Conservation (phyloP, 2,113 vertebrate species). For the Phoxinus phoxinus region DNA sequence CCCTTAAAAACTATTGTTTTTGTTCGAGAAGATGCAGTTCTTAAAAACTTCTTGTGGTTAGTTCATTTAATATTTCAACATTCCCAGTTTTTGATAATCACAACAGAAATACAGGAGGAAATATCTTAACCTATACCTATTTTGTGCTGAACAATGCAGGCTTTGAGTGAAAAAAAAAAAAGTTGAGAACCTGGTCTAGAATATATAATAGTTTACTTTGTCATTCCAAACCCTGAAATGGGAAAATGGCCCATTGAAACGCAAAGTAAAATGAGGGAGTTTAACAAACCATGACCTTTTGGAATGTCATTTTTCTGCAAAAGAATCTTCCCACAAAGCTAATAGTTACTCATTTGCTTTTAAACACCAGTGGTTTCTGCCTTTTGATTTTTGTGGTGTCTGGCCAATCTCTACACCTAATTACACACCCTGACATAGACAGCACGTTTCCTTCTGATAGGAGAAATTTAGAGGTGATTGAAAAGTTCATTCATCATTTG, state of each 20-base stretch:
- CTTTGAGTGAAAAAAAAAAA: background rate
- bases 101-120: no score
- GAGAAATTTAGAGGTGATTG: slow-evolving; percentile 36
- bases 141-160: no score
- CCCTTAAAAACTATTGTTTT: no score
- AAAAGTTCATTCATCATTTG: slow-evolving; percentile 36
- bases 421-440: slow-evolving; percentile 20
- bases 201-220: background rate
- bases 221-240: background rate
- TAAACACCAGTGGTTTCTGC: background rate
- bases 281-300: slow-evolving; percentile 11
- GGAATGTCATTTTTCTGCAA: background rate
- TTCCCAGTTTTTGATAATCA: no score
- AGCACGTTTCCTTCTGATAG: slow-evolving; percentile 15
- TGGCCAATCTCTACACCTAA: slow-evolving; percentile 21
- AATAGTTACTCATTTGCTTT: background rate
- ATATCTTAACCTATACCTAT: no score
- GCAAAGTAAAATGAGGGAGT: background rate
- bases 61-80: no score
- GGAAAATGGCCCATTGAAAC: background rate
- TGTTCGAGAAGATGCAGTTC: no score
- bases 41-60: no score
- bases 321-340: background rate
- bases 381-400: background rate
- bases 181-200: background rate